A percentile compares a stretch with the other conserved stretches of the same genome.
phyloP scores from a whole-genome alignment of 2,888 invertebrate genomes.

The Cephus sareptanus region DNA sequence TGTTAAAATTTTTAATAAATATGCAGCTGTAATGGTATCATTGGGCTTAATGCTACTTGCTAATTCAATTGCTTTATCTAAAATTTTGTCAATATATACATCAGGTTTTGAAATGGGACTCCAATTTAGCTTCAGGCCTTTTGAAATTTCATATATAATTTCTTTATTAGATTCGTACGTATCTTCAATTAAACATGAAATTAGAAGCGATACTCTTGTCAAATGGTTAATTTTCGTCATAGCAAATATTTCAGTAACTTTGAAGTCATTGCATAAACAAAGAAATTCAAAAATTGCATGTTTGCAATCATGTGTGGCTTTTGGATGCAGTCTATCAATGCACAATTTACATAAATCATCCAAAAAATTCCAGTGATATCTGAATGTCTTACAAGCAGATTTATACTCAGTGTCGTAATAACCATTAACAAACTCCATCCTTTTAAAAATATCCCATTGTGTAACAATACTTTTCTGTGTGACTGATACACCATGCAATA shows the following conservation, averaged over 20 bases:
- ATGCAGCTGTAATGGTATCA: slow-evolving; percentile 81
- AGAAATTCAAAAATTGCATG: slow-evolving; percentile 72
- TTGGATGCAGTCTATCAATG: slow-evolving; percentile 70
- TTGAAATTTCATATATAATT: slow-evolving; percentile 72
- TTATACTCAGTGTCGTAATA: too few relatives aligned
- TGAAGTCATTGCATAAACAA: slow-evolving; percentile 48
- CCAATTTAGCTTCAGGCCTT: slow-evolving; percentile 52
- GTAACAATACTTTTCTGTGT: neutral
- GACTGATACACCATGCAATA: neutral
- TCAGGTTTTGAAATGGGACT: slow-evolving; percentile 31
- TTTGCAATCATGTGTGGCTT: slow-evolving; percentile 74
- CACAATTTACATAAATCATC: slow-evolving; percentile 68
- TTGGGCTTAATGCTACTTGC: slow-evolving; percentile 79
- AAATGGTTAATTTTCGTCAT: slow-evolving; percentile 56
- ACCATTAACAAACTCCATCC: neutral
- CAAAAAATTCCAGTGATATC: slow-evolving; percentile 65
- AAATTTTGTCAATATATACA: slow-evolving; percentile 52
- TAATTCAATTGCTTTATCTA: slow-evolving; percentile 67
- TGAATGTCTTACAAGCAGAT: too few relatives aligned
- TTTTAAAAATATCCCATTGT: neutral
- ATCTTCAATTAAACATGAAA: slow-evolving; percentile 73
- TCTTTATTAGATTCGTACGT: slow-evolving; percentile 83
- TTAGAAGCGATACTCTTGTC: slow-evolving; percentile 65
- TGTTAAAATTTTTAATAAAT: slow-evolving; percentile 63
- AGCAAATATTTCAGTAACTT: slow-evolving; percentile 19